Base-by-base conservation (phyloP, 35 echinoderm and acorn worm genomes). In the Strongylocentrotus purpuratus region DNA sequence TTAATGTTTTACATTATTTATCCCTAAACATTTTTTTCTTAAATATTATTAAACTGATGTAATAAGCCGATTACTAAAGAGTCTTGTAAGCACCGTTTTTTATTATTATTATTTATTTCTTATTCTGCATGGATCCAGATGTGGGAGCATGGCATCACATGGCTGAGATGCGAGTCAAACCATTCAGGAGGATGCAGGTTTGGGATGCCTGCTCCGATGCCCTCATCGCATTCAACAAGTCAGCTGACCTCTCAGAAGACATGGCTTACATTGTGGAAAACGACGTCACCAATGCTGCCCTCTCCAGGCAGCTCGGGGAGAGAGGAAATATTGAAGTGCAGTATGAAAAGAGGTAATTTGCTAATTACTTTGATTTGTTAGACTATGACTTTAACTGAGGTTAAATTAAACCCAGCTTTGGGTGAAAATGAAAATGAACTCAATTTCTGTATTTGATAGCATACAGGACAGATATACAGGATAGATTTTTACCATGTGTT, bases 131-230 rank as follows among this genome's bases (percentile, higher is more conserved):
- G 52, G 18, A 78, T n/a, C 7, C 65, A 99, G 98, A 96, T 47
- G 94, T 99, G 33, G 98, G 97, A 59, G 98, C 97, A 12, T 99
- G 98, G 98, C 61, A 94, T 45, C 33, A 96, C 15, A 99, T 99
- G 78, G 92, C 95, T 28, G 94, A 94, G n/a, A 88, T 96, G 70
- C 55, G 97, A 87, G 94, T 96, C 2, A 97, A 99, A 92, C 95
- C 98, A 33, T 96, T 98, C 33, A 60, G 95, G 28, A 60, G 97
- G 33, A 98, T 99, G 97, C 98, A 99, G 90, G 98, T 99, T 0
- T 99, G 97, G 98, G 98, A 99, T 97, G 97, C 98, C 5, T 99
- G 98, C 58, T 99, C 98, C 32, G 97, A 99, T 94, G 96, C 98
- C 31, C 48, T 97, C 35, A 99, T 99, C 94, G 92, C 98, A 25